Evolutionary conservation across 2,113 vertebrate species (phyloP), one percentile per base, ranked within the genome.

Genomic region (Mesembrinibis cayennensis): DNA sequence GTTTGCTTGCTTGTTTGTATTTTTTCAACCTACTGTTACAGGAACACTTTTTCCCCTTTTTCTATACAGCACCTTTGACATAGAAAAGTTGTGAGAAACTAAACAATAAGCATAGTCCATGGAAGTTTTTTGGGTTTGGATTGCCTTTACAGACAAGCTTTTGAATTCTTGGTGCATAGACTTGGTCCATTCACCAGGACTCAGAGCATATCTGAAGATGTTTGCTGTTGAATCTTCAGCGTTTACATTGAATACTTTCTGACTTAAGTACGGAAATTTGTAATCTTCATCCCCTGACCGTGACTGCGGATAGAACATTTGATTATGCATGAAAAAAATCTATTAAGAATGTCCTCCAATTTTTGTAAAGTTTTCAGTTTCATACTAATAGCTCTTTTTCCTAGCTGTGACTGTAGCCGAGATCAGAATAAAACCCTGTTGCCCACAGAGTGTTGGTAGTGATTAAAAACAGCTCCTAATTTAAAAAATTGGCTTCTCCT

Each of bases 391-490:
- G 11, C 53, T 74, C 27, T 19, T 92, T 90, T 59, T 67, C 50
- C 50, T 73, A 12, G 63, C 50, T 67, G 61, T 82, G 69, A 78
- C 62, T 52, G 29, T 40, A 73, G 47, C 67, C 2, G 23, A 90
- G 58, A 92, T 83, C 59, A 89, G 47, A 86, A 73, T 73, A 69
- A 90, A 97, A 23, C 20, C 40, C 40, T 50, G 59, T 71, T 83
- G 44, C 47, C 80, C 86, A 61, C 12, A 83, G 47, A 55, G 25
- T 61, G 56, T 93, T 66, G 67, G n/a, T 77, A 87, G 10, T 91
- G 78, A 82, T 89, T 96, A 84, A 96, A 91, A 86, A 27, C 61
- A 93, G 49, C 70, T 91, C 49, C 70, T 80, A 47, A 53, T 82
- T 91, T 52, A 22, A 88, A 55, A 87, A 95, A 78, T 22, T 36